Evolutionary conservation across 2,797 vertebrate genomes (phyloP).

Genomic region (Gymnoscopelus microlampas): DNA sequence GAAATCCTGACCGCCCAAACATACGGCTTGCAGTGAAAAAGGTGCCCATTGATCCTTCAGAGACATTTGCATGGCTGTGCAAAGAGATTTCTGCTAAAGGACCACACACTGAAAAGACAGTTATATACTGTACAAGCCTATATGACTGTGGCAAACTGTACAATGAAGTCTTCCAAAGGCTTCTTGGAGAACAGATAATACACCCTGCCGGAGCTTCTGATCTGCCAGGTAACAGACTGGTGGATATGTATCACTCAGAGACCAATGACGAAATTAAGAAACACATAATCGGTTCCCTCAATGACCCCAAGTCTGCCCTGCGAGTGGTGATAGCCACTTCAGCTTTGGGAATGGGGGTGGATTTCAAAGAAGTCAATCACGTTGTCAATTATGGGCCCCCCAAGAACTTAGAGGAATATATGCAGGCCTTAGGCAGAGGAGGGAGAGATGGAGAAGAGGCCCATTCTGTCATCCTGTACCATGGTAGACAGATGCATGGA

Average conservation of each 20-base stretch:
- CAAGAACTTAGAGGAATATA: not conserved
- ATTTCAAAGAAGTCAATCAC: conserved; percentile 6
- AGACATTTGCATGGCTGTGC: conserved; percentile 6
- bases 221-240: not conserved
- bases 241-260: conserved; percentile 9
- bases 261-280: not conserved
- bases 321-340: conserved; percentile 6
- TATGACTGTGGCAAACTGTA: not conserved
- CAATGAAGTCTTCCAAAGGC: not conserved
- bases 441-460: not conserved
- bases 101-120: not conserved
- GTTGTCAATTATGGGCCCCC: conserved; percentile 7
- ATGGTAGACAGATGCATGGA: conserved; percentile 3
- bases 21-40: conserved; percentile 16
- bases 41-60: not conserved
- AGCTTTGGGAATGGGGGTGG: conserved; percentile 10
- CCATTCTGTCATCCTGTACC: conserved; percentile 8
- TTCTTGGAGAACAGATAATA: too few relatives aligned
- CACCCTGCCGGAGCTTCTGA: not conserved
- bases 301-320: conserved; percentile 3
- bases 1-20: not conserved
- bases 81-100: not conserved
- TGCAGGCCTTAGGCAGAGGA: conserved; percentile 11
- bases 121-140: too few relatives aligned
- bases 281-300: not conserved